These are phyloP conservation scores for Oreohelix idahoensis DNA, from an alignment of 1,140 invertebrate species.

Conservation along the genomic window DNA sequence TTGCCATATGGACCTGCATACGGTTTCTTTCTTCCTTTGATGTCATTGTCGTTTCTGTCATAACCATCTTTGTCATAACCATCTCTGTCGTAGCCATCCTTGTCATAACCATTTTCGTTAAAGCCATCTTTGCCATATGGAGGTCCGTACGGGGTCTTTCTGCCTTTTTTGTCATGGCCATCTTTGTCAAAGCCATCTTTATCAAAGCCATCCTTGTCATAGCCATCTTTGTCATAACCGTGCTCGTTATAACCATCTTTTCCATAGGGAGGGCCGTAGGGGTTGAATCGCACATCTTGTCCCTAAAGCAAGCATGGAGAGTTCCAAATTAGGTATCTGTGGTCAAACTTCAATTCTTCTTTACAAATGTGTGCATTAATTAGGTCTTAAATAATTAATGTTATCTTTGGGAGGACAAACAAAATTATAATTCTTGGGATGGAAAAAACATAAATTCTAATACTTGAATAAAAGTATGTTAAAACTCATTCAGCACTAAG, in stretches of 20 bases:
- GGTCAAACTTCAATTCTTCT: too few relatives aligned
- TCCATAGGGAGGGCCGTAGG: background rate
- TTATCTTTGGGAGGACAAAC: too few relatives aligned
- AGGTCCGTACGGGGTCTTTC: background rate
- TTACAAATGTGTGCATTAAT: too few relatives aligned
- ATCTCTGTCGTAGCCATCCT: background rate
- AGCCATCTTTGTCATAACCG: constrained; percentile 10
- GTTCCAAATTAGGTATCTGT: constrained; percentile 5
- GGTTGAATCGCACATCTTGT: background rate
- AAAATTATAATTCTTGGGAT: too few relatives aligned
- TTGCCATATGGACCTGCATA: background rate
- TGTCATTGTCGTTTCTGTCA: background rate
- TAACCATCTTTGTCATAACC: constrained; percentile 6
- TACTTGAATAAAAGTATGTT: too few relatives aligned
- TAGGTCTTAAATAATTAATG: too few relatives aligned
- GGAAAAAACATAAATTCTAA: too few relatives aligned
- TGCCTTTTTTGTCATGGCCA: background rate
- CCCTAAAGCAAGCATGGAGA: background rate
- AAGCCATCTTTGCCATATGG: constrained; percentile 12
- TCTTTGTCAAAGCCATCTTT: constrained; percentile 14
- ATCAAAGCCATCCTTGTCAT: background rate
- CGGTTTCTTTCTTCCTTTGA: constrained; percentile 4
- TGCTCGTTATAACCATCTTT: constrained; percentile 12
- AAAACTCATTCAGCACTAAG: too few relatives aligned
- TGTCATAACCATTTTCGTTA: background rate